Evolutionary conservation across 2,888 invertebrate species (phyloP).

Genomic region (Willowsia nigromaculata): DNA sequence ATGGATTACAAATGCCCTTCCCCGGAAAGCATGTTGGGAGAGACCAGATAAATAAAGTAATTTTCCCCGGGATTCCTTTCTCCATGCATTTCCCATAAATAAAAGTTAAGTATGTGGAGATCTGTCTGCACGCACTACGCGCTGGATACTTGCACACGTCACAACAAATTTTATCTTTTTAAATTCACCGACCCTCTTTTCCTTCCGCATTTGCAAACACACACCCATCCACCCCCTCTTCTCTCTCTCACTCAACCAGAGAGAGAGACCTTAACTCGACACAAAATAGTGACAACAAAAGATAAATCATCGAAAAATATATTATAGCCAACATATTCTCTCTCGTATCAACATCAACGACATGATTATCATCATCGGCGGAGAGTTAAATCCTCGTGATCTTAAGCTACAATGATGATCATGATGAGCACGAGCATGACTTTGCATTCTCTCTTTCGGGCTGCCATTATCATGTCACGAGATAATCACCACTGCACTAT

Average conservation of each 20-base stretch:
- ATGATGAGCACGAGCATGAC: conserved; percentile 42
- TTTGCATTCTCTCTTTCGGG: too few relatives aligned
- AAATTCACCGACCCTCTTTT: background rate
- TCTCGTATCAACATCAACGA: conserved; percentile 40
- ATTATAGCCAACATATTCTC: conserved; percentile 3
- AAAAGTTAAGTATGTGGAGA: background rate
- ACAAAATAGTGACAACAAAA: conserved; percentile 26
- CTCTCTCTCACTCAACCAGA: background rate
- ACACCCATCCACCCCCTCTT: background rate
- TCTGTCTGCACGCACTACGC: background rate
- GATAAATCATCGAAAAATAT: conserved; percentile 67
- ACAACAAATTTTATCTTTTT: conserved; percentile 56
- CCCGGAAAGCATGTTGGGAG: background rate
- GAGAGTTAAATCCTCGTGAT: background rate
- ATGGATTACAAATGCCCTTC: conserved; percentile 27
- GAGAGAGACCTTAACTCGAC: background rate
- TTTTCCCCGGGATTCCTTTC: conserved; percentile 47
- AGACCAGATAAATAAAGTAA: conserved; percentile 50
- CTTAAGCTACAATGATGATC: background rate
- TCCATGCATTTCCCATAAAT: background rate
- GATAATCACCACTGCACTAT: conserved; percentile 33
- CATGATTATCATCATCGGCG: conserved; percentile 28
- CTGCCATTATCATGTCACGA: conserved; percentile 7
- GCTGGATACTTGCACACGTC: conserved; percentile 44
- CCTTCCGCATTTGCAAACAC: background rate